phyloP scores from a whole-genome alignment of 2,888 invertebrate genomes.

The Drosophila ustulata region DNA sequence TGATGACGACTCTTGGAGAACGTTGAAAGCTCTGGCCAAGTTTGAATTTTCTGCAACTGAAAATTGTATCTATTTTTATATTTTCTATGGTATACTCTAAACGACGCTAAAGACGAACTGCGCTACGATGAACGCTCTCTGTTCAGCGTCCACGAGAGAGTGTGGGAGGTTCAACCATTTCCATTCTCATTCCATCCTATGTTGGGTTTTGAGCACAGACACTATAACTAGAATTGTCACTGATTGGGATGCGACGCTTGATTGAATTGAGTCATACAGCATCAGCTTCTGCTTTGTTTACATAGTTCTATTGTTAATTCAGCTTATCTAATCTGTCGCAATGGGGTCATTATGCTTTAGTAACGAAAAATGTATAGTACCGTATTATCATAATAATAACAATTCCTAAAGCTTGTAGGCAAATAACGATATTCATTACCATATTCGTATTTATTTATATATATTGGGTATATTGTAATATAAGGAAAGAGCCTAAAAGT shows the following conservation, averaged over 20 bases:
- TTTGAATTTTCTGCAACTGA: slow-evolving; percentile 75
- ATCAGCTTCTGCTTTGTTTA: slow-evolving; percentile 40
- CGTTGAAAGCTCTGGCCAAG: slow-evolving; percentile 59
- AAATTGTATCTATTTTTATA: slow-evolving; percentile 74
- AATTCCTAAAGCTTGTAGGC: no score
- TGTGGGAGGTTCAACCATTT: slow-evolving; percentile 2
- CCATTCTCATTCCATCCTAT: slow-evolving; percentile 7
- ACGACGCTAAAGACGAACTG: slow-evolving; percentile 48
- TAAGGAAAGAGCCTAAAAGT: no score
- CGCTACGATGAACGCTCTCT: slow-evolving; percentile 13
- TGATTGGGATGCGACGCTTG: slow-evolving; percentile 60
- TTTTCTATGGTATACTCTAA: slow-evolving; percentile 26
- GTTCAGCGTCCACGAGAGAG: slow-evolving; percentile 6
- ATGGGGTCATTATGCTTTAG: slow-evolving; percentile 40
- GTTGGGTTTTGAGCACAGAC: slow-evolving; percentile 22
- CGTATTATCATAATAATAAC: no score
- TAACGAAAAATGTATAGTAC: no score
- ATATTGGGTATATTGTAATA: no score
- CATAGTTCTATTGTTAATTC: slow-evolving; percentile 64
- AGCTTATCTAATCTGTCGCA: slow-evolving; percentile 71
- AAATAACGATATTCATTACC: no score
- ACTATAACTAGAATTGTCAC: slow-evolving; percentile 46
- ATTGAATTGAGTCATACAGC: slow-evolving; percentile 68
- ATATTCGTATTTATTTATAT: no score
- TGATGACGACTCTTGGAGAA: slow-evolving; percentile 70